phyloP scores from a whole-genome alignment of 1,140 invertebrate genomes.

The Drosophila quadrilineata region DNA sequence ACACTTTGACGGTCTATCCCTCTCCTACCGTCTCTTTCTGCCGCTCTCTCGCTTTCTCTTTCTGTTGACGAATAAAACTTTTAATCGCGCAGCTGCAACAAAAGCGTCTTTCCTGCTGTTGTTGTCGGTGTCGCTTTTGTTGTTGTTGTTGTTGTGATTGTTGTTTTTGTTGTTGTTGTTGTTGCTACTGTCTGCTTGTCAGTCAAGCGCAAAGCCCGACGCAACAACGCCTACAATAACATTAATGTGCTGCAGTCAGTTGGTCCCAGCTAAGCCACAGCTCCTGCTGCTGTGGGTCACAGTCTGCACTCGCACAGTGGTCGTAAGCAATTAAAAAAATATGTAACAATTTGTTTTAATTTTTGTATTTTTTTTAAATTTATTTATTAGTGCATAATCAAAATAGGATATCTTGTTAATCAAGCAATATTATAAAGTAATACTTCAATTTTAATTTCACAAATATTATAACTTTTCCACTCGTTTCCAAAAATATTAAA shows the following conservation, averaged over 20 bases:
- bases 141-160: conserved; percentile 7
- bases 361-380: too few relatives aligned
- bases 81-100: conserved; percentile 75
- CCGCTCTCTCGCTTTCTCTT: too few relatives aligned
- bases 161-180: conserved; percentile 14
- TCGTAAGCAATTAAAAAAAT: too few relatives aligned
- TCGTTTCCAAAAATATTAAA: too few relatives aligned
- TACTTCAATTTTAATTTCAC: too few relatives aligned
- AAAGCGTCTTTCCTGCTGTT: conserved; percentile 38
- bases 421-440: too few relatives aligned
- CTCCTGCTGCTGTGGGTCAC: conserved; percentile 21
- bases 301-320: conserved; percentile 49
- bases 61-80: conserved; percentile 69
- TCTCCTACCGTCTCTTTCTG: too few relatives aligned
- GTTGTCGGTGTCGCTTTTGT: conserved; percentile 25
- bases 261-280: background rate
- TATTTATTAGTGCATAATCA: too few relatives aligned
- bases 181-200: conserved; percentile 39
- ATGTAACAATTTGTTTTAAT: too few relatives aligned
- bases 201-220: conserved; percentile 59
- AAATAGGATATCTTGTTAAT: too few relatives aligned
- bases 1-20: too few relatives aligned
- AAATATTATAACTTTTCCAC: too few relatives aligned
- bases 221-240: conserved; percentile 65
- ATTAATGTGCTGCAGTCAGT: conserved; percentile 69